Evolutionary conservation across 2,797 vertebrate genomes (phyloP).

Genomic region (Neosilurus hyrtlii): DNA sequence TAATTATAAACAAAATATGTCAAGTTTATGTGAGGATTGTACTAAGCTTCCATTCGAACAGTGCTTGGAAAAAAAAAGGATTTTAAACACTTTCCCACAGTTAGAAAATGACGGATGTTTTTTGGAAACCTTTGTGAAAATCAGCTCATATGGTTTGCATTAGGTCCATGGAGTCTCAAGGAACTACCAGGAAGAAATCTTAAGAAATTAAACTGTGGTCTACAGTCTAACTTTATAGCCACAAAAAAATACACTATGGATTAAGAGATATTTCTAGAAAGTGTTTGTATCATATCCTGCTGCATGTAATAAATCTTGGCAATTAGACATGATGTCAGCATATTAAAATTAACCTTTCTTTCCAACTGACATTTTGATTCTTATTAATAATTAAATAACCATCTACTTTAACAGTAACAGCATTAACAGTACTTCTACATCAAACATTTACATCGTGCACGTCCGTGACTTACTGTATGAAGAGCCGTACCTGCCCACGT

Average conservation of each 20-base stretch:
- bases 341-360: not conserved
- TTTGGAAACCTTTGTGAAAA: not conserved
- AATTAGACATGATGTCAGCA: not conserved
- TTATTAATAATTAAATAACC: not conserved
- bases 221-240: not conserved
- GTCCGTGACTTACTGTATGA: not conserved
- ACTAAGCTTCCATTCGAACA: not conserved
- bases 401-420: not conserved
- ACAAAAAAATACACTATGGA: too few species aligned
- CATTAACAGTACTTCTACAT: not conserved
- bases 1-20: not conserved
- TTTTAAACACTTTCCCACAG: not conserved
- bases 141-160: not conserved
- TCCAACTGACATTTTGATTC: not conserved
- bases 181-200: not conserved
- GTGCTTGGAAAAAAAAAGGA: not conserved
- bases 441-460: not conserved
- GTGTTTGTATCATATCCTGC: not conserved
- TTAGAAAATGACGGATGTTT: not conserved
- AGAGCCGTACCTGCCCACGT: constrained; percentile 67
- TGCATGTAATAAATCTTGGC: not conserved
- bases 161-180: not conserved
- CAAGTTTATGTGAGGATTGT: not conserved
- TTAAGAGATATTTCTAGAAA: not conserved
- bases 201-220: not conserved